Base-by-base conservation (phyloP, 2,888 invertebrate genomes). In the Agriopis leucophaearia region DNA sequence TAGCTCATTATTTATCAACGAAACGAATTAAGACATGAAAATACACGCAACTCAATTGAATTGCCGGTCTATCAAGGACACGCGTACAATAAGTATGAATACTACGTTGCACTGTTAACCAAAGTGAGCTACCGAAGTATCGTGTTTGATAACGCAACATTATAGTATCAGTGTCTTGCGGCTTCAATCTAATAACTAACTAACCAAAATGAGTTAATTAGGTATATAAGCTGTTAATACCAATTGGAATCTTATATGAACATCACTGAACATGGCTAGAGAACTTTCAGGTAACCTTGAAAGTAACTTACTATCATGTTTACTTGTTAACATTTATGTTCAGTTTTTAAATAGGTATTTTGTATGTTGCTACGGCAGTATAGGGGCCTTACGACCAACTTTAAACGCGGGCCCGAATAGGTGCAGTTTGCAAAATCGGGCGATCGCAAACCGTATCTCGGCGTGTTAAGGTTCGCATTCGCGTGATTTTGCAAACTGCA, bases 1-100 rank as follows among this genome's bases (percentile, higher is more conserved):
- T 79, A 76, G 76, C 74, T 71, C 72, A 66, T 73, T 74, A 81
- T 77, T 81, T 76, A 80, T 77, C 73, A 74, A 73, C 75, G 81
- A 77, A 63, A 77, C 77, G 70, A 82, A 81, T 84, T 76, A 27
- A 74, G 68, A 73, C 71, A 75, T 78, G 73, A 73, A 76, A 72
- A 73, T 76, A 78, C 61, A 64, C 66, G 59, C 69, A 72, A 71
- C 36, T 61, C 27, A 15, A 27, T 5, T 27, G 27, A 2, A 5
- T 27, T 52, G 63, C 59, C 56, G 56, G 58, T 62, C 45, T 56
- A 69, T 72, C 58, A 50, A 9, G 48, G 66, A 60, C 69, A 72
- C 64, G 73, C 72, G 70, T 66, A 63, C 59, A n/a, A 45, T 68
- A 62, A n/a, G 50, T 44, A 60, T 65, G 35, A 38, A n/a, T 64